These are phyloP conservation scores for Eupithecia exiguata DNA, from an alignment of 2,888 invertebrate genomes.

Conservation along the genomic window DNA sequence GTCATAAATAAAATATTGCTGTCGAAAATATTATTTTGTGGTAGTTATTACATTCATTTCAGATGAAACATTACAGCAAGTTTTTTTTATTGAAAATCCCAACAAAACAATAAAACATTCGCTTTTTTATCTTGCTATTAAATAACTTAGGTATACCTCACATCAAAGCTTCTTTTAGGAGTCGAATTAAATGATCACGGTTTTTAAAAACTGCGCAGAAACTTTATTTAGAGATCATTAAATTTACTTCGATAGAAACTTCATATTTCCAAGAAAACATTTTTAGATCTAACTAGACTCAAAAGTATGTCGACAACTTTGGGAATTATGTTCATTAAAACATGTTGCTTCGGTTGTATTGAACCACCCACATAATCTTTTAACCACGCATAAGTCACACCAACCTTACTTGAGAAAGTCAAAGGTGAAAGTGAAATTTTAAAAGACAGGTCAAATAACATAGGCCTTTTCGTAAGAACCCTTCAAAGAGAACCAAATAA, in stretches of 20 bases:
- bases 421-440: constrained; percentile 32
- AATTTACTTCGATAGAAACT: no score
- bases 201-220: no score
- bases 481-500: constrained; percentile 16
- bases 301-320: constrained; percentile 4
- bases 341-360: constrained; percentile 13
- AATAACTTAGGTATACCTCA: neutral
- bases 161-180: neutral
- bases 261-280: neutral
- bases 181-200: neutral
- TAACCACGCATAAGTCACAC: constrained; percentile 32
- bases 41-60: no score
- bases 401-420: constrained; percentile 40
- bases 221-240: no score
- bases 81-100: no score
- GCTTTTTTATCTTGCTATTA: no score
- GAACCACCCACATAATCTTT: constrained; percentile 13
- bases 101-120: no score
- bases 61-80: no score
- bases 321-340: constrained; percentile 31
- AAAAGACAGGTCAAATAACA: constrained; percentile 27
- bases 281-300: neutral
- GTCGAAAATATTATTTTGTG: no score
- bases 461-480: neutral
- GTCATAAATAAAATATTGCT: no score